These are phyloP conservation scores for Pagetopsis macropterus DNA, from an alignment of 2,797 vertebrate species.

Conservation along the genomic window DNA sequence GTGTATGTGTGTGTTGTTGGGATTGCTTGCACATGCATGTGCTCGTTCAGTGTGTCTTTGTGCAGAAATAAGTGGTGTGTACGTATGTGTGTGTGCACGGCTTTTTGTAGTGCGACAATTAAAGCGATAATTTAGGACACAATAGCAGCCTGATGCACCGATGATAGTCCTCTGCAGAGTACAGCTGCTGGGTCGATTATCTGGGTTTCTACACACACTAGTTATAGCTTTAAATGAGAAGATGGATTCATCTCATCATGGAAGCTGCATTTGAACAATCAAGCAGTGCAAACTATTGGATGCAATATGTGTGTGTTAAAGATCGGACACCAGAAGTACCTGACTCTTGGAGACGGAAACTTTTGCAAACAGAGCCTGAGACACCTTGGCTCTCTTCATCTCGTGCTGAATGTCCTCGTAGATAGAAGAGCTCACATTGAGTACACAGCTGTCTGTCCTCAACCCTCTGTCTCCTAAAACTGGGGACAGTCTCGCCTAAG, in stretches of 20 bases:
- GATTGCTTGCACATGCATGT: conserved; percentile 23
- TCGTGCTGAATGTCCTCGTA: conserved; percentile 97
- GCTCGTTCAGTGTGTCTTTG: conserved; percentile 44
- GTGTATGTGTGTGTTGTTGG: conserved; percentile 54
- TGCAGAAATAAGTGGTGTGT: conserved; percentile 41
- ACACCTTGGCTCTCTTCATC: conserved; percentile 97
- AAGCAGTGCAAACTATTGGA: conserved; percentile 24
- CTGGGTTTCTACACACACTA: conserved; percentile 63
- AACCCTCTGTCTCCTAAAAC: conserved; percentile 88
- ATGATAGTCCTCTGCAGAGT: conserved; percentile 78
- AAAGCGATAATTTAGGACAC: conserved; percentile 79
- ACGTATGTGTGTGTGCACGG: conserved; percentile 36
- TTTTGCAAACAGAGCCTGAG: conserved; percentile 95
- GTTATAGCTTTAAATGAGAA: conserved; percentile 43
- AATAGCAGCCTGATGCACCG: conserved; percentile 76
- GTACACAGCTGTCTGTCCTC: conserved; percentile 89
- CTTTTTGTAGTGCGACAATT: conserved; percentile 66
- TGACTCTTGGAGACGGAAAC: conserved; percentile 96
- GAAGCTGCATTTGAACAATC: conserved; percentile 52
- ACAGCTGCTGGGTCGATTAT: conserved; percentile 79
- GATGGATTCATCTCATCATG: conserved; percentile 54
- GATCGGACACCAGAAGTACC: conserved; percentile 76
- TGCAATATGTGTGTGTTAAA: conserved; percentile 29
- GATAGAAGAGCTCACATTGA: conserved; percentile 92
- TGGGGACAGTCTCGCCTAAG: conserved; percentile 90